phyloP scores from a whole-genome alignment of 1,140 invertebrate species.

The Orchestia grillus region DNA sequence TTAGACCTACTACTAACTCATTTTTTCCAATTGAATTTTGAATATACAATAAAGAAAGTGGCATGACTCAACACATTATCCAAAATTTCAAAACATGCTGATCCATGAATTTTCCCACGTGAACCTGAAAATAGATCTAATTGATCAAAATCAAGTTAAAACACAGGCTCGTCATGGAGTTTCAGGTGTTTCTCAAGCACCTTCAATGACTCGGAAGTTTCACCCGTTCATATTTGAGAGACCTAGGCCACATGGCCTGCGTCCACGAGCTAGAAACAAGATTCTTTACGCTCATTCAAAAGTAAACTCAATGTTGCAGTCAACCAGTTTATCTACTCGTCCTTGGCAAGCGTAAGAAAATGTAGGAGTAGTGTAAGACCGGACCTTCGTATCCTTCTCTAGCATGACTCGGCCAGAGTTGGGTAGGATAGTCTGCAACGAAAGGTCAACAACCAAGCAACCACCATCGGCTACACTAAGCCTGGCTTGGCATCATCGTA shows the following conservation, averaged over 20 bases:
- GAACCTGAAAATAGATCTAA: neutral
- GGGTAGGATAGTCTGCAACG: slow-evolving; percentile 20
- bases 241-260: neutral
- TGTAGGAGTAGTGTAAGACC: neutral
- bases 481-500: slow-evolving; percentile 42
- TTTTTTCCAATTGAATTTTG: neutral
- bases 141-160: neutral
- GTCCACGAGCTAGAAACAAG: neutral
- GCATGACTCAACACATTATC: neutral
- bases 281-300: slow-evolving; percentile 25
- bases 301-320: neutral
- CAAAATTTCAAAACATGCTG: neutral
- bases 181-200: neutral
- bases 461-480: slow-evolving; percentile 45
- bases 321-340: slow-evolving; percentile 27
- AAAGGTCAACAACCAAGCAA: neutral
- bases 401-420: neutral
- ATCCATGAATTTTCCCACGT: neutral
- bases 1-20: neutral
- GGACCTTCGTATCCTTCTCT: neutral
- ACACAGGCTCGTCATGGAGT: neutral
- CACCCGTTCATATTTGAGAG: neutral
- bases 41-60: neutral
- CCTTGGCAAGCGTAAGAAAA: neutral
- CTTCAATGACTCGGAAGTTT: neutral